Percentiles rank a stretch among this genome's conserved stretches.
phyloP scores from a whole-genome alignment of 2,797 vertebrate species.

The Malacoraja senta region DNA sequence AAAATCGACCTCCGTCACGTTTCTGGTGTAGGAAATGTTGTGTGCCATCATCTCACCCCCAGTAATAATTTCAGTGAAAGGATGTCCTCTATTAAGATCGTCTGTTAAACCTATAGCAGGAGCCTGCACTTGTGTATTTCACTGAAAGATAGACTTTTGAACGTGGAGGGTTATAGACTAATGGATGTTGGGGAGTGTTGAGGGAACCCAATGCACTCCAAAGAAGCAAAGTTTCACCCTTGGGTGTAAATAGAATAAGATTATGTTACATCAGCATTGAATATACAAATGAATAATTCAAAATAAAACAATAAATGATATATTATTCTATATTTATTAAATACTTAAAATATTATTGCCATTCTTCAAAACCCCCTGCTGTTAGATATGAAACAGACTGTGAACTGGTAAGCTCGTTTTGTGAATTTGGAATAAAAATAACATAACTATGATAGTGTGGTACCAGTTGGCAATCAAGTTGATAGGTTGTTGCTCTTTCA shows the following conservation, averaged over 20 bases:
- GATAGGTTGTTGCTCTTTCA: background rate
- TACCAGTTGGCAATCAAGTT: background rate
- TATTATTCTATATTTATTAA: conserved; percentile 1
- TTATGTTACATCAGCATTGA: background rate
- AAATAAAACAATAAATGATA: background rate
- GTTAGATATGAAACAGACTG: background rate
- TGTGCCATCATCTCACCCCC: background rate
- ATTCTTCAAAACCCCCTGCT: background rate
- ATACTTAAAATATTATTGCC: background rate
- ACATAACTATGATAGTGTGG: background rate
- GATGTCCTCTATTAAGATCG: background rate
- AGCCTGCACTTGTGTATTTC: background rate
- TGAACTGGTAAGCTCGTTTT: background rate
- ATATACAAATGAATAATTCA: background rate
- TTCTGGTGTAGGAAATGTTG: background rate
- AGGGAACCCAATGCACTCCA: background rate
- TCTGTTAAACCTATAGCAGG: background rate
- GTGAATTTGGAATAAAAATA: background rate
- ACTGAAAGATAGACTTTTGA: background rate
- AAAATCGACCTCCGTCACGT: background rate
- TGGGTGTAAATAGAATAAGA: background rate
- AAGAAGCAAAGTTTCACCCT: background rate
- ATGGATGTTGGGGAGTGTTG: background rate
- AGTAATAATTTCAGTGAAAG: background rate
- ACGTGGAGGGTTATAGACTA: background rate